Conservation (phyloP, 2,113 vertebrate genomes). For the Cephalopholis sonnerati region DNA sequence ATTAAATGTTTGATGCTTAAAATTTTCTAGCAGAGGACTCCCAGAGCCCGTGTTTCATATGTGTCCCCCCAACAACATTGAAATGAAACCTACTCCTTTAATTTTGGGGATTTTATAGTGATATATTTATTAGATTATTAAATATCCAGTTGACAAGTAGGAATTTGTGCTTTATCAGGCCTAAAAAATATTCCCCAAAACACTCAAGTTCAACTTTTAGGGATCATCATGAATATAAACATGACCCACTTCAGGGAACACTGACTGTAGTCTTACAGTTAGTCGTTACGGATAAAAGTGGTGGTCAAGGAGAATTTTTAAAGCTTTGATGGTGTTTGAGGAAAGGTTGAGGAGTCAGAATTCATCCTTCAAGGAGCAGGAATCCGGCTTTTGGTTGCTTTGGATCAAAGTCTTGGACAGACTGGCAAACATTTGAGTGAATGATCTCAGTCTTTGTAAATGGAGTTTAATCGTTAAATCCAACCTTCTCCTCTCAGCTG, state of each 20-base stretch:
- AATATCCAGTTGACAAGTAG: neutral
- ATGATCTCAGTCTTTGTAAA: neutral
- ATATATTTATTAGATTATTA: neutral
- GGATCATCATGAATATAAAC: neutral
- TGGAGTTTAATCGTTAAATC: neutral
- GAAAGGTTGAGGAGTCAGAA: neutral
- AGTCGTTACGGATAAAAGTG: neutral
- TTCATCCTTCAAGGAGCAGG: neutral
- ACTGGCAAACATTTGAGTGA: neutral
- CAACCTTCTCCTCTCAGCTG: constrained; percentile 81
- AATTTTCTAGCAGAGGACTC: no score
- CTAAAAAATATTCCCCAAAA: no score
- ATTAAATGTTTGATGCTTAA: no score
- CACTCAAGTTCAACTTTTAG: no score
- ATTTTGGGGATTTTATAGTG: neutral
- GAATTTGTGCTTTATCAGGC: neutral
- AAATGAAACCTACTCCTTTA: no score
- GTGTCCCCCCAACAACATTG: no score
- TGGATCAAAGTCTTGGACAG: neutral
- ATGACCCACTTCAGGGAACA: no score
- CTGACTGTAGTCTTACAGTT: neutral
- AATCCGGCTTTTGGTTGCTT: neutral
- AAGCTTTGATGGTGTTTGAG: no score
- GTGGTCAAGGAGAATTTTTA: neutral
- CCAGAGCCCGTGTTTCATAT: no score